Percentiles rank a stretch among this genome's conserved stretches.
These are phyloP conservation scores for Rhinoraja longicauda DNA, from an alignment of 2,797 vertebrate genomes.

Conservation along the genomic window DNA sequence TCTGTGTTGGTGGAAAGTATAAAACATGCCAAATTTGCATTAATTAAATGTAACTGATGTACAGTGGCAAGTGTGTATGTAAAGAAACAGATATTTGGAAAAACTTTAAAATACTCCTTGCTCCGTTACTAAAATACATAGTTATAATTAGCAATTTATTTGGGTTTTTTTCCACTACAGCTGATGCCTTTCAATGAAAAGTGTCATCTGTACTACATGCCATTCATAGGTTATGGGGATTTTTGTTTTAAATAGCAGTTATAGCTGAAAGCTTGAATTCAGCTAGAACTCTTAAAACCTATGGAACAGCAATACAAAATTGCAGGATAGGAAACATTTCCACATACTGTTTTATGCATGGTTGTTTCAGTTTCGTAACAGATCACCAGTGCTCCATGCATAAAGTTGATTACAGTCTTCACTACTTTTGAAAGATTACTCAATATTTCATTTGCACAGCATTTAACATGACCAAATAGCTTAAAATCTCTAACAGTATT, in stretches of 20 bases:
- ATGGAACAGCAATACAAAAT: neutral
- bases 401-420: conserved; percentile 9
- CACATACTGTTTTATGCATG: conserved; percentile 24
- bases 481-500: conserved; percentile 22
- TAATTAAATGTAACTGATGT: neutral
- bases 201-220: neutral
- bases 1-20: neutral
- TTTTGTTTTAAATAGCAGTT: neutral
- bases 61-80: neutral
- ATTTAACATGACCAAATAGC: neutral
- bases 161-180: too few relatives aligned
- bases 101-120: neutral
- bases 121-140: neutral
- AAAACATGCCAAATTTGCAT: conserved; percentile 15
- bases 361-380: neutral
- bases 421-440: neutral
- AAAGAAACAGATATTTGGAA: neutral
- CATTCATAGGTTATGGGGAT: neutral
- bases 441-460: neutral
- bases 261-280: neutral
- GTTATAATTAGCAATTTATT: conserved; percentile 3
- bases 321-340: neutral
- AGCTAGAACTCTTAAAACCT: neutral
- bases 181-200: conserved; percentile 18
- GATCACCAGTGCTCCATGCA: neutral